Percentiles rank a stretch among this genome's conserved stretches.
phyloP scores from a whole-genome alignment of 2,888 invertebrate genomes.

The Octodonta nipae region DNA sequence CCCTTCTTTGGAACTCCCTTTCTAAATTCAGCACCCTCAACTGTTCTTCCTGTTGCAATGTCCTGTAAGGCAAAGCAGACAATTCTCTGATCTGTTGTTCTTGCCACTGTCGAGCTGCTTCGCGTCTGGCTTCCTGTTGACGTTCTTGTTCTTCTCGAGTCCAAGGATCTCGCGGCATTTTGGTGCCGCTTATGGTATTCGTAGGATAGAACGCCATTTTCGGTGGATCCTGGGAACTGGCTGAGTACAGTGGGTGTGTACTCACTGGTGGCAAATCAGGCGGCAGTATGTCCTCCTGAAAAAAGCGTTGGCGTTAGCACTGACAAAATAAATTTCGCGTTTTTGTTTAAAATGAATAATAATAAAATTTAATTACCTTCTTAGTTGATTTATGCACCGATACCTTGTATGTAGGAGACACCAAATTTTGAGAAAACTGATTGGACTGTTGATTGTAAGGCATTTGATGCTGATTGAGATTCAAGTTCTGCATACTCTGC shows the following conservation, averaged over 20 bases:
- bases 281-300: constrained; percentile 18
- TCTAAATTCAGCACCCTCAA: constrained; percentile 81
- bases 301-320: constrained; percentile 7
- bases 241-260: constrained; percentile 60
- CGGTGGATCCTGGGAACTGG: constrained; percentile 60
- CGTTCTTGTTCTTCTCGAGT: constrained; percentile 81
- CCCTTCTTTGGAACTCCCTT: constrained; percentile 83
- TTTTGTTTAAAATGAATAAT: no score
- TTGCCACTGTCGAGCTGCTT: constrained; percentile 64
- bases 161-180: constrained; percentile 64
- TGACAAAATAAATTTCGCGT: no score
- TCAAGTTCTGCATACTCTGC: constrained; percentile 32
- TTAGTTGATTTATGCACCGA: no score
- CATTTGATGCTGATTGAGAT: constrained; percentile 18
- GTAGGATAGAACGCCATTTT: constrained; percentile 58
- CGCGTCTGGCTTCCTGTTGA: constrained; percentile 57
- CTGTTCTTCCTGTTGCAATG: constrained; percentile 75
- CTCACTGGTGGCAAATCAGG: constrained; percentile 58
- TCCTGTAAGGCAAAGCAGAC: constrained; percentile 52
- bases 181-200: constrained; percentile 8
- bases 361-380: no score
- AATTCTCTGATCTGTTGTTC: constrained; percentile 79
- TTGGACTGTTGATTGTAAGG: constrained; percentile 4
- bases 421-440: constrained; percentile 7
- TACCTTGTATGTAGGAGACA: no score